Percentiles rank a stretch among this genome's conserved stretches.
Evolutionary conservation across 2,888 invertebrate genomes (phyloP).

Genomic region (Poecilobothrus nobilitatus): DNA sequence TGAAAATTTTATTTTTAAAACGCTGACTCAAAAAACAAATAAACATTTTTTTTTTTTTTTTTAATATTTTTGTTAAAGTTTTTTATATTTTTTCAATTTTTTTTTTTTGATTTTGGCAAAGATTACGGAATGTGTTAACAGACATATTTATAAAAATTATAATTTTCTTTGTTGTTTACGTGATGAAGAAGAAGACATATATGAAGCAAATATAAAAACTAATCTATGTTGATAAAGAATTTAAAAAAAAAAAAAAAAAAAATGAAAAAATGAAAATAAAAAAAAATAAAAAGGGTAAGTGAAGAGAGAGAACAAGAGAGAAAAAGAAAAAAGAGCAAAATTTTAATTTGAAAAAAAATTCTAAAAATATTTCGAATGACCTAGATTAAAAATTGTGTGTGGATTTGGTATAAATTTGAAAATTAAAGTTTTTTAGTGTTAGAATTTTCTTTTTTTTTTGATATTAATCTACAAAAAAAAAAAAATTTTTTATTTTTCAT

Average conservation of each 20-base stretch:
- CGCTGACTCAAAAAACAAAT: not conserved
- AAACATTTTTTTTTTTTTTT: not conserved
- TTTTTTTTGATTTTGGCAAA: not conserved
- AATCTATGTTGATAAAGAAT: too few relatives aligned
- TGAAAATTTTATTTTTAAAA: not conserved
- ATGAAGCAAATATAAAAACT: too few relatives aligned
- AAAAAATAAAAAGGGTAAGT: too few relatives aligned
- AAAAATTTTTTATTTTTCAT: too few relatives aligned
- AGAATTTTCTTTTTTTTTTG: too few relatives aligned
- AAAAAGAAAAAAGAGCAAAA: too few relatives aligned
- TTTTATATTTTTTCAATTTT: not conserved
- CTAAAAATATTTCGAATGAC: slow-evolving; percentile 6
- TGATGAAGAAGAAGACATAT: not conserved
- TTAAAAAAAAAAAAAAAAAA: too few relatives aligned
- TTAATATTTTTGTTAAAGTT: not conserved
- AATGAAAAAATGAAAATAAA: too few relatives aligned
- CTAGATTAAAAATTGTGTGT: not conserved
- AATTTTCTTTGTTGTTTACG: slow-evolving; percentile 2
- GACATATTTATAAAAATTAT: not conserved
- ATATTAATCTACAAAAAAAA: too few relatives aligned
- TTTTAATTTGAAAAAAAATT: not conserved
- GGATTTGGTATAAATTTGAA: slow-evolving; percentile 4
- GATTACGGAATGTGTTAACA: not conserved
- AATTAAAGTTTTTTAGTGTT: not conserved
- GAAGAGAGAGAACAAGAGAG: too few relatives aligned